phyloP scores from a whole-genome alignment of 1,140 invertebrate genomes.

The Spodoptera litura region DNA sequence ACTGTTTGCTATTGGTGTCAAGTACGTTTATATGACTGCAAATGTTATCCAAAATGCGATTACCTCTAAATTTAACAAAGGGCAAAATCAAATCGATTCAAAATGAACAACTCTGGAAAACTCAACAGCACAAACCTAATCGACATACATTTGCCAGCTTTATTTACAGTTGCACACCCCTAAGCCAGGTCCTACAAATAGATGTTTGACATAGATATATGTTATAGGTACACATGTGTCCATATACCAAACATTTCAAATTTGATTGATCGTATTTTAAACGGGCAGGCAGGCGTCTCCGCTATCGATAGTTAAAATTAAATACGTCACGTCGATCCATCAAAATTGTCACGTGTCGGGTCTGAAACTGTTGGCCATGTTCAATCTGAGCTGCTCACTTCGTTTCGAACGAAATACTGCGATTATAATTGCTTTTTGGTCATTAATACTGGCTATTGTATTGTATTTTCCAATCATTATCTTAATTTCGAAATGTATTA shows the following conservation, averaged over 20 bases:
- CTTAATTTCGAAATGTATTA: too few relatives aligned
- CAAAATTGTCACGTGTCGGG: constrained; percentile 20
- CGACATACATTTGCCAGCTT: not conserved
- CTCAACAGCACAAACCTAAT: not conserved
- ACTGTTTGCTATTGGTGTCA: too few relatives aligned
- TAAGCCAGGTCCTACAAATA: constrained; percentile 8
- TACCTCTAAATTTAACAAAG: too few relatives aligned
- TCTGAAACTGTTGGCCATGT: constrained; percentile 13
- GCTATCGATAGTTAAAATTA: constrained; percentile 45
- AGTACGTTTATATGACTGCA: too few relatives aligned
- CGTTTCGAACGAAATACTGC: not conserved
- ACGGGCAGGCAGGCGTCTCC: constrained; percentile 22
- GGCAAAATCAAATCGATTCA: too few relatives aligned
- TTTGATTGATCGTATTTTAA: constrained; percentile 44
- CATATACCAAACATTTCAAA: constrained; percentile 11
- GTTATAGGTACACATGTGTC: not conserved
- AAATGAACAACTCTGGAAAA: too few relatives aligned
- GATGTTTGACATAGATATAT: not conserved
- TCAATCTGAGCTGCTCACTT: constrained; percentile 8
- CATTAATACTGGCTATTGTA: not conserved
- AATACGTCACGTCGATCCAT: constrained; percentile 31
- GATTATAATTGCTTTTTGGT: not conserved
- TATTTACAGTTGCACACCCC: not conserved
- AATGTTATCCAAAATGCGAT: too few relatives aligned
- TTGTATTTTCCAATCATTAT: not conserved